Evolutionary conservation across 2,888 invertebrate species (phyloP), one percentile per base, ranked within the genome.

Genomic region (Sinelater perroti): DNA sequence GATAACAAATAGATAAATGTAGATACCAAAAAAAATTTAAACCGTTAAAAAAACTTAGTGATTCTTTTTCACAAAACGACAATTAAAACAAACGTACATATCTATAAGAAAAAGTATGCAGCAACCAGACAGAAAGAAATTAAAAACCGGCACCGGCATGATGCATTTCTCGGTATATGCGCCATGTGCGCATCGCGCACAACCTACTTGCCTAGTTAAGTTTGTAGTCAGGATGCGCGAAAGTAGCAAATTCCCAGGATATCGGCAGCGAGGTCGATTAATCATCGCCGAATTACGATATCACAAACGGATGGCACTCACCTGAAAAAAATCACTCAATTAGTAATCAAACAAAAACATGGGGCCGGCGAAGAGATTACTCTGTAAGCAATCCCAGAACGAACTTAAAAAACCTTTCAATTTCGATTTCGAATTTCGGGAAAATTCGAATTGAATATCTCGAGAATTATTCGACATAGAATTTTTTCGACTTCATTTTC

Each of bases 121-220:
- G 10, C 3, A 33, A 36, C 10, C 8, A 5, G 6, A 18, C 17
- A 10, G 17, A 40, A 24, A 11, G 6, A 38, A 24, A 40, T 7
- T 14, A 40, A 7, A 40, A 38, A 40, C 40, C 24, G 14, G 8
- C 40, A 13, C 6, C 2, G 40, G 24, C 13, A 24, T 26, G 21
- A 16, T 26, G 50, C 11, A 33, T 35, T 35, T 35, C 13, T 40
- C 14, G 18, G 38, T 14, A 28, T 50, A 38, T 28, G 8, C 16
- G 17, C 50, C 50, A 30, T 52, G 21, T 42, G 21, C 30, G 30
- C 44, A 52, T 42, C 30, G 20, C 13, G 33, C 44, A 28, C 44
- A 42, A 14, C 42, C 52, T 52, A 52, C 52, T 52, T 52, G 52
- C 52, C 52, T 42, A 52, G 52, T 20, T 52, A 52, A 28, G 10